Evolutionary conservation across 35 echinoderm and acorn worm genomes (phyloP).

Genomic region (Nesometra sesokonis): DNA sequence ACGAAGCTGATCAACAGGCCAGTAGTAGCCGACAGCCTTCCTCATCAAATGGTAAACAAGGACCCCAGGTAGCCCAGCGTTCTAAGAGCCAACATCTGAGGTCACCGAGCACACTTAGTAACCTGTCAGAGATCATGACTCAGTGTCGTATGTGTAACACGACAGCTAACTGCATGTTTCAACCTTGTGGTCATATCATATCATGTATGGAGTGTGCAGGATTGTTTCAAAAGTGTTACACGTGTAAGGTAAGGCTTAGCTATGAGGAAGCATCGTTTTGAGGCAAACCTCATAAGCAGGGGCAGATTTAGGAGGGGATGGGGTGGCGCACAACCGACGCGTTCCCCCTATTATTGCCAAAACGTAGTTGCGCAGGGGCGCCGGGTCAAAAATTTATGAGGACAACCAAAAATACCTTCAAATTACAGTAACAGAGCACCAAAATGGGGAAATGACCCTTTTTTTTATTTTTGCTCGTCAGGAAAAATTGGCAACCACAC

Average conservation of each 20-base stretch:
- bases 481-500: too few relatives aligned
- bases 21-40: neutral
- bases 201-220: conserved; percentile 82
- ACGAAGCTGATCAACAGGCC: neutral
- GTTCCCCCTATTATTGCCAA: neutral
- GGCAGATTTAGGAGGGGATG: neutral
- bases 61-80: neutral
- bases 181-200: conserved; percentile 62
- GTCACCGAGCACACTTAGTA: neutral
- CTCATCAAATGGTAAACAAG: neutral
- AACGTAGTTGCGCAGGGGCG: too few relatives aligned
- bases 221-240: conserved; percentile 70
- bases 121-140: conserved; percentile 40
- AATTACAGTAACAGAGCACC: too few relatives aligned
- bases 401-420: too few relatives aligned
- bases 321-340: conserved; percentile 1
- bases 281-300: too few relatives aligned
- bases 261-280: too few relatives aligned
- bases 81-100: neutral
- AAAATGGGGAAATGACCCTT: too few relatives aligned
- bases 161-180: conserved; percentile 52
- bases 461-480: too few relatives aligned
- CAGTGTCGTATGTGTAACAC: conserved; percentile 72
- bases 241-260: conserved; percentile 56
- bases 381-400: too few relatives aligned